Conservation (phyloP, 37 sponge, comb jelly and placozoan genomes). For the Haliclona indistincta region DNA sequence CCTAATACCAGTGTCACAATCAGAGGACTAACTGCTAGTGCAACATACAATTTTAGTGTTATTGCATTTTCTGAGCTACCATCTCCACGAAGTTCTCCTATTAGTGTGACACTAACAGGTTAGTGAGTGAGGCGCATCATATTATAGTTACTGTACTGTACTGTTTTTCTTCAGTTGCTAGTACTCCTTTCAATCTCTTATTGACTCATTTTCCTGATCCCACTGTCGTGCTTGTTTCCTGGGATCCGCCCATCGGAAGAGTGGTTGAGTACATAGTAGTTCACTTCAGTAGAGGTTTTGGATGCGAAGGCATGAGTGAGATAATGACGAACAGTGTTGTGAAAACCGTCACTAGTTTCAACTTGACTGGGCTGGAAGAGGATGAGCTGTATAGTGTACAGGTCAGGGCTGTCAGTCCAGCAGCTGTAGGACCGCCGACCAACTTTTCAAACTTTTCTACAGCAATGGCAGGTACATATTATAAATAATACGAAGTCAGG, state of each 20-base stretch:
- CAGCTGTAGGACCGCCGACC: constrained; percentile 18
- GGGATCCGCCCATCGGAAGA: neutral
- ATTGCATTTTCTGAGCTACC: constrained; percentile 20
- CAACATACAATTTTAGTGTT: constrained; percentile 20
- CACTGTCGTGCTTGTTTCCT: constrained; percentile 6
- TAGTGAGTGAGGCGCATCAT: too few relatives aligned
- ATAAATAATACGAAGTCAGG: neutral
- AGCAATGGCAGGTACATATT: constrained; percentile 18
- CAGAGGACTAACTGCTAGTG: neutral
- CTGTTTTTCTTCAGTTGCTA: neutral
- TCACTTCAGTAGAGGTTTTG: neutral
- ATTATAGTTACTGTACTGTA: too few relatives aligned
- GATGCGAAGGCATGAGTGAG: constrained; percentile 16
- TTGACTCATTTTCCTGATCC: neutral
- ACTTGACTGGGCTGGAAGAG: constrained; percentile 6
- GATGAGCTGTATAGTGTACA: neutral
- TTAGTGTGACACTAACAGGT: constrained; percentile 21
- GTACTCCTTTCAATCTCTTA: constrained; percentile 11
- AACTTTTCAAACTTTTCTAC: neutral
- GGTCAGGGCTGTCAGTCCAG: neutral
- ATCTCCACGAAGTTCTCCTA: constrained; percentile 3
- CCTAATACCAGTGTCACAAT: neutral
- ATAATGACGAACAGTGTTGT: neutral
- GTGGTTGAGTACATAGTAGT: neutral
- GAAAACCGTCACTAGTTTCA: neutral